phyloP scores from a whole-genome alignment of 2,113 vertebrate species.

The Ploceus nigricollis region DNA sequence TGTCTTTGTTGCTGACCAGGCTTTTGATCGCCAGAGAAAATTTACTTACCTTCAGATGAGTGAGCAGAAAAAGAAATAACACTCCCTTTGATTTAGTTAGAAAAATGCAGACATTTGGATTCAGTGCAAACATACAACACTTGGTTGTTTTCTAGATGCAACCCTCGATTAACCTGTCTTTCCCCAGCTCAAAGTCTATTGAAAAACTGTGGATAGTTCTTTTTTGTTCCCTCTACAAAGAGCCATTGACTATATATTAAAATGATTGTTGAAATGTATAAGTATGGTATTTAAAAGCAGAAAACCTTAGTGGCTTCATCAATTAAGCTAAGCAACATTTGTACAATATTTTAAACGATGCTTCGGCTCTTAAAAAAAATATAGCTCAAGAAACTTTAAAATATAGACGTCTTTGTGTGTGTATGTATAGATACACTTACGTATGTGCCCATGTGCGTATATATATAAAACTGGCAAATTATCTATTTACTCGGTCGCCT shows the following conservation, averaged over 20 bases:
- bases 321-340: constrained; percentile 75
- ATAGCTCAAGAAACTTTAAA: constrained; percentile 9
- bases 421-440: not conserved
- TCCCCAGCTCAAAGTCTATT: constrained; percentile 82
- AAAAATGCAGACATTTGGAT: constrained; percentile 87
- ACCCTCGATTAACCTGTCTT: constrained; percentile 86
- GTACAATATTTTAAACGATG: constrained; percentile 58
- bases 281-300: constrained; percentile 75
- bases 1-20: constrained; percentile 84
- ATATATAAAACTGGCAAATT: constrained; percentile 13
- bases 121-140: constrained; percentile 89
- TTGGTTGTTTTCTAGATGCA: constrained; percentile 85
- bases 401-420: not conserved
- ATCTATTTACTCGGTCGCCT: constrained; percentile 62
- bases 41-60: constrained; percentile 90
- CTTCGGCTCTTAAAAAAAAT: not conserved
- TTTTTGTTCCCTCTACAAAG: constrained; percentile 81
- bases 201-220: constrained; percentile 78
- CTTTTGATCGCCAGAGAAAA: constrained; percentile 89
- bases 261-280: constrained; percentile 78
- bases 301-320: constrained; percentile 74
- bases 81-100: constrained; percentile 88
- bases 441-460: not conserved
- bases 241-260: constrained; percentile 82
- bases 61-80: constrained; percentile 88